A percentile compares a stretch with the other conserved stretches of the same genome.
Conservation (phyloP, 1,140 invertebrate species). For the Hylaeus anthracinus region DNA sequence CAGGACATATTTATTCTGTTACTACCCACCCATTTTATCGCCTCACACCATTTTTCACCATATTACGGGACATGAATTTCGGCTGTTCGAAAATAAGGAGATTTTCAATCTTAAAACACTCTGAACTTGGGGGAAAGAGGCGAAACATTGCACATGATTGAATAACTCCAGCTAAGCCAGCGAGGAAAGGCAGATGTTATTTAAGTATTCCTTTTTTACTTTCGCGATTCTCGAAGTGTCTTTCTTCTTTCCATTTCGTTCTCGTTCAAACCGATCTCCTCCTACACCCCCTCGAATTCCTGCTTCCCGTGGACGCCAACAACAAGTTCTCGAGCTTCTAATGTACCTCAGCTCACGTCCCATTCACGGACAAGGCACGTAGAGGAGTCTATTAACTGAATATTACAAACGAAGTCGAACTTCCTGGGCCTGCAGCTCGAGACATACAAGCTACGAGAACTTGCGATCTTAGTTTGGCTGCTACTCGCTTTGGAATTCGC, state of each 20-base stretch:
- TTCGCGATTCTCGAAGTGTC: not conserved
- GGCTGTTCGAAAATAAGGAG: too few species aligned
- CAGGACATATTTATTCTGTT: too few species aligned
- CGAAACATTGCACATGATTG: too few species aligned
- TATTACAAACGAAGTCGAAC: conserved; percentile 14
- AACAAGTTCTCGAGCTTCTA: conserved; percentile 28
- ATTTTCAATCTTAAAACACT: too few species aligned
- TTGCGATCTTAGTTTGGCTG: not conserved
- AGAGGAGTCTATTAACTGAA: conserved; percentile 38
- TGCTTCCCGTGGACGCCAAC: not conserved
- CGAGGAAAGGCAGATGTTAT: too few species aligned
- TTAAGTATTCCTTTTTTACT: not conserved
- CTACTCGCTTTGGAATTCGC: not conserved
- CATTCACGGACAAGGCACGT: not conserved
- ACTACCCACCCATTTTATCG: too few species aligned
- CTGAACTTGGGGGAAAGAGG: too few species aligned
- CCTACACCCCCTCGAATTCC: not conserved
- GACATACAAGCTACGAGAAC: not conserved
- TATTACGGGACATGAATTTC: too few species aligned
- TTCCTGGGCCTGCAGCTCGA: not conserved
- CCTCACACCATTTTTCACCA: too few species aligned
- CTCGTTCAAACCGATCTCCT: not conserved
- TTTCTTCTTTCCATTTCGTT: conserved; percentile 6
- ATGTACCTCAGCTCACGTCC: conserved; percentile 21
- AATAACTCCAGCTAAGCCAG: too few species aligned